A percentile compares a stretch with the other conserved stretches of the same genome.
phyloP scores from a whole-genome alignment of 1,140 invertebrate species.

The Macrostomum lignano region DNA sequence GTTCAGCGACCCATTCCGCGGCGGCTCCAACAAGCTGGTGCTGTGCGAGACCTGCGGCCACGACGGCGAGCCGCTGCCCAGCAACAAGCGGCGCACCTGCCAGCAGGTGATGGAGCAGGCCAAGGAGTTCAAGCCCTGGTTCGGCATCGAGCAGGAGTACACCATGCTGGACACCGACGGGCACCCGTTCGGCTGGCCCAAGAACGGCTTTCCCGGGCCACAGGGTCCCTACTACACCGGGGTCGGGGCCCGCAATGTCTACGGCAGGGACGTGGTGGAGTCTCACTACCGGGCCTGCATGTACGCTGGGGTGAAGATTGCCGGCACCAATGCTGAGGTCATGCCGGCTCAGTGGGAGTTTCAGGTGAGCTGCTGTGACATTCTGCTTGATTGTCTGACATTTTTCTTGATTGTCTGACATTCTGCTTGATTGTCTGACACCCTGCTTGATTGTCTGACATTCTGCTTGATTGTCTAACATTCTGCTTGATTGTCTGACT shows the following conservation, averaged over 20 bases:
- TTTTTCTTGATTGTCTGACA: too few relatives aligned
- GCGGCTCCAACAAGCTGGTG: slow-evolving; percentile 56
- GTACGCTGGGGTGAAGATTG: slow-evolving; percentile 59
- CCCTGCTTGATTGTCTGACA: too few relatives aligned
- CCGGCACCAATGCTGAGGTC: slow-evolving; percentile 69
- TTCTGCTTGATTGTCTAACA: too few relatives aligned
- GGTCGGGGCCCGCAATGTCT: slow-evolving; percentile 50
- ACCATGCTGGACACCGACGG: slow-evolving; percentile 52
- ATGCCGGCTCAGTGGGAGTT: slow-evolving; percentile 46
- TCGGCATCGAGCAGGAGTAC: slow-evolving; percentile 68
- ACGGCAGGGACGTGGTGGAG: slow-evolving; percentile 64
- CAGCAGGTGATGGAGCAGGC: slow-evolving; percentile 39
- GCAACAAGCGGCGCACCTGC: too few relatives aligned
- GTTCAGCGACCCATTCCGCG: slow-evolving; percentile 61
- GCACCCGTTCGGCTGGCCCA: slow-evolving; percentile 64
- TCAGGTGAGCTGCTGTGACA: too few relatives aligned
- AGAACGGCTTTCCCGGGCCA: slow-evolving; percentile 54
- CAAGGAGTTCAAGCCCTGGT: slow-evolving; percentile 53
- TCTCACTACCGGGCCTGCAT: slow-evolving; percentile 41
- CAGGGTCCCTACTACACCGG: slow-evolving; percentile 65
- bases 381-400: too few relatives aligned
- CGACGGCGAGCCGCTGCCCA: too few relatives aligned
- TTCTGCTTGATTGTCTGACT: too few relatives aligned
- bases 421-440: too few relatives aligned
- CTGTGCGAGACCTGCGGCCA: slow-evolving; percentile 51